phyloP scores from a whole-genome alignment of 2,797 vertebrate genomes.

The Carapus acus region DNA sequence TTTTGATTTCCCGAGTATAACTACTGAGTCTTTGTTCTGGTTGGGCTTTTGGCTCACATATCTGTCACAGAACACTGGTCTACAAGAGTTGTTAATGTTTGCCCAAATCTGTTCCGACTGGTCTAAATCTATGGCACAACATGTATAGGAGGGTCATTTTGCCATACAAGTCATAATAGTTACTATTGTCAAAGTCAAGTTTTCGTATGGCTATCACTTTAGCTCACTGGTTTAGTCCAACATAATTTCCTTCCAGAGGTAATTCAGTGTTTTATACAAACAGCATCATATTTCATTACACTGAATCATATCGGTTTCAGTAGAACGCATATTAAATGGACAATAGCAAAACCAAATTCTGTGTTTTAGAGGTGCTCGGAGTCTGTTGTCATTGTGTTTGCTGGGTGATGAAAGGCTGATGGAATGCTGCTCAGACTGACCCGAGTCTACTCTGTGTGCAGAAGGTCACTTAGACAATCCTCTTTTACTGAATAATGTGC shows the following conservation, averaged over 20 bases:
- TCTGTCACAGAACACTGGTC: conserved; percentile 64
- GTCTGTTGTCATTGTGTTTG: conserved; percentile 62
- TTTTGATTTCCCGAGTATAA: conserved; percentile 20
- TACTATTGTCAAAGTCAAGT: conserved; percentile 46
- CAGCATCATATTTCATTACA: conserved; percentile 5
- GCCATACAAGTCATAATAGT: conserved; percentile 57
- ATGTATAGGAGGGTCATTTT: conserved; percentile 52
- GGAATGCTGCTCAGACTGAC: conserved; percentile 73
- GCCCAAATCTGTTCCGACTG: conserved; percentile 76
- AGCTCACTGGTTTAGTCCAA: neutral
- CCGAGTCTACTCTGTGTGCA: conserved; percentile 53
- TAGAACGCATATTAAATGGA: conserved; percentile 26
- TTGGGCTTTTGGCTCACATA: conserved; percentile 54
- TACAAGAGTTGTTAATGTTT: conserved; percentile 76
- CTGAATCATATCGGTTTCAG: conserved; percentile 14
- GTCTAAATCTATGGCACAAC: conserved; percentile 67
- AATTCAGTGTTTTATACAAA: neutral
- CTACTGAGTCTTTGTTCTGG: conserved; percentile 48
- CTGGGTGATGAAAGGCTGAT: conserved; percentile 72
- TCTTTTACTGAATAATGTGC: conserved; percentile 68
- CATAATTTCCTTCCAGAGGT: neutral
- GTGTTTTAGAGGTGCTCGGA: conserved; percentile 45
- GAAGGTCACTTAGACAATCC: conserved; percentile 71
- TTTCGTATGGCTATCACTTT: neutral
- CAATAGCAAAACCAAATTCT: conserved; percentile 27